Conservation (phyloP, 1,140 invertebrate species). For the Bicyclus anynana region DNA sequence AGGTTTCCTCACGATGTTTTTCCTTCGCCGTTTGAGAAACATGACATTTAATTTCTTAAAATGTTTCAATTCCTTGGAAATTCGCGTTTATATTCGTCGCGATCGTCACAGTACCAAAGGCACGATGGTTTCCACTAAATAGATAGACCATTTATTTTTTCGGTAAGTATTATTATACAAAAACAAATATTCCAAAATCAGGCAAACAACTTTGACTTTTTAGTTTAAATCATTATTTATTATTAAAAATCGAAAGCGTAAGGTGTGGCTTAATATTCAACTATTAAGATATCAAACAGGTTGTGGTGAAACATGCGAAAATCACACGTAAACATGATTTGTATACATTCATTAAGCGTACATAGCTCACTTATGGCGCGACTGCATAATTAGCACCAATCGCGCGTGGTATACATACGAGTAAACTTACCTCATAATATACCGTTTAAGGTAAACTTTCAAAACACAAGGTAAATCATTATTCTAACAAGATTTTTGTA, state of each 20-base stretch:
- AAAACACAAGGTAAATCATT: slow-evolving; percentile 10
- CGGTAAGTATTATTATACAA: too few relatives aligned
- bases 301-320: slow-evolving; percentile 1
- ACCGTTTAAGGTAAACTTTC: slow-evolving; percentile 4
- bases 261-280: neutral
- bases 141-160: too few relatives aligned
- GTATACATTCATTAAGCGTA: neutral
- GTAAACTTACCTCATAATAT: neutral
- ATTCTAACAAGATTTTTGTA: slow-evolving; percentile 1
- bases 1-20: too few relatives aligned
- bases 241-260: neutral
- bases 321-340: neutral
- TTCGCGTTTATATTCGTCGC: too few relatives aligned
- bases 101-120: too few relatives aligned
- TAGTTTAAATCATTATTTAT: neutral
- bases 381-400: neutral
- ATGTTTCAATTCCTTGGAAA: too few relatives aligned
- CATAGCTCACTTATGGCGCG: neutral
- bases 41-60: too few relatives aligned
- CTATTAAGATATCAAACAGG: neutral
- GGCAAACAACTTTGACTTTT: too few relatives aligned
- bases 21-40: too few relatives aligned
- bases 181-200: too few relatives aligned
- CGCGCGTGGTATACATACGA: too few relatives aligned
- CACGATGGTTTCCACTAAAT: too few relatives aligned